phyloP scores from a whole-genome alignment of 2,797 vertebrate species.

The Caiman crocodilus region DNA sequence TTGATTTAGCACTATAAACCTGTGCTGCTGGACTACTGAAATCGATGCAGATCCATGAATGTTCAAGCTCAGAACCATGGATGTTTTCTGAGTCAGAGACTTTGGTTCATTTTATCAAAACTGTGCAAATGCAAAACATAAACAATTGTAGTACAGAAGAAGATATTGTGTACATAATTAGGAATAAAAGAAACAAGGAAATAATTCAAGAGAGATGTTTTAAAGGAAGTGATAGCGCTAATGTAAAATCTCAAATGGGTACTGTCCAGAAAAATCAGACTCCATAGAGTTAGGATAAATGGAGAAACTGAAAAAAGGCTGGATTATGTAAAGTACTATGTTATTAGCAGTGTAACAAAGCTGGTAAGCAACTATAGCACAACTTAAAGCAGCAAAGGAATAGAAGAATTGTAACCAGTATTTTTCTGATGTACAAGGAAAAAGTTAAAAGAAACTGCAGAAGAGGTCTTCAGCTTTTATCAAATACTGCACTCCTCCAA shows the following conservation, averaged over 20 bases:
- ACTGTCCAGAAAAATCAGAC: neutral
- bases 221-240: neutral
- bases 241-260: no score
- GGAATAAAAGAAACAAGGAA: conserved; percentile 31
- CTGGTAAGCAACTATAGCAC: no score
- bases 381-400: neutral
- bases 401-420: neutral
- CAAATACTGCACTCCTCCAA: neutral
- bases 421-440: neutral
- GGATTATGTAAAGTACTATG: neutral
- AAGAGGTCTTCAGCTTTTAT: neutral
- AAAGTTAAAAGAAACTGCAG: neutral
- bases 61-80: neutral
- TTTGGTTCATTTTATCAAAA: conserved; percentile 25
- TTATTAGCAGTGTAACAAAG: neutral
- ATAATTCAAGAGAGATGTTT: conserved; percentile 36
- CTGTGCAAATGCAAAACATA: neutral
- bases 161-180: neutral
- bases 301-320: neutral
- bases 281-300: neutral
- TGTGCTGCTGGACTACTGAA: neutral
- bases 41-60: neutral
- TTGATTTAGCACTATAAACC: neutral
- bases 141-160: neutral
- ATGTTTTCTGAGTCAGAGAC: neutral